These are phyloP conservation scores for Drosophila pachea DNA, from an alignment of 1,140 invertebrate genomes.

Conservation along the genomic window DNA sequence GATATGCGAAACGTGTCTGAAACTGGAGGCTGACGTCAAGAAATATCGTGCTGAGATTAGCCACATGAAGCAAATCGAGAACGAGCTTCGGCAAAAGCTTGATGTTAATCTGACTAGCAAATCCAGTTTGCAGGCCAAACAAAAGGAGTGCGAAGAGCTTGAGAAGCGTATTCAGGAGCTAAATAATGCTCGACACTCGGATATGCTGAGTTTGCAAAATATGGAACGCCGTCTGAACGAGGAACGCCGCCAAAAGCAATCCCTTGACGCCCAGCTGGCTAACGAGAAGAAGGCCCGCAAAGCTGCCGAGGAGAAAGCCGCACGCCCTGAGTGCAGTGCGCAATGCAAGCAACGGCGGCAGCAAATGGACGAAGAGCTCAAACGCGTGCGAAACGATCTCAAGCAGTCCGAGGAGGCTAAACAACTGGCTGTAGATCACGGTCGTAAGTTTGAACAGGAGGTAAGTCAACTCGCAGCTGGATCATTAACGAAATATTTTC, in stretches of 20 bases:
- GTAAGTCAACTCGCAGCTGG: constrained; percentile 27
- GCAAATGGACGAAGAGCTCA: constrained; percentile 89
- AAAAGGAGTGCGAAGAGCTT: constrained; percentile 77
- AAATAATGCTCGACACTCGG: constrained; percentile 85
- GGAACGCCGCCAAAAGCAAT: constrained; percentile 87
- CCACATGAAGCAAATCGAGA: constrained; percentile 87
- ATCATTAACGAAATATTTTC: not conserved
- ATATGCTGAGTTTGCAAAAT: constrained; percentile 87
- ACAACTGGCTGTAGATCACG: constrained; percentile 70
- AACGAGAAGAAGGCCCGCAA: constrained; percentile 87
- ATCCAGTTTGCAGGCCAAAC: constrained; percentile 77
- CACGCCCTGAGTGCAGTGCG: constrained; percentile 85
- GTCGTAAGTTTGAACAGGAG: constrained; percentile 74
- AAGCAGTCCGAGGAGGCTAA: constrained; percentile 85
- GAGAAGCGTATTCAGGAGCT: constrained; percentile 84
- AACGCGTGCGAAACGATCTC: constrained; percentile 86
- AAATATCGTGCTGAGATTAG: constrained; percentile 89
- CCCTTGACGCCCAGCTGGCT: constrained; percentile 87
- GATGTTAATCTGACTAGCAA: constrained; percentile 76
- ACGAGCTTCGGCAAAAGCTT: constrained; percentile 90
- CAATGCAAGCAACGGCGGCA: constrained; percentile 87
- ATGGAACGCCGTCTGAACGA: constrained; percentile 91
- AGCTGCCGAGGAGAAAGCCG: constrained; percentile 83
- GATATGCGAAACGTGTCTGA: constrained; percentile 78
- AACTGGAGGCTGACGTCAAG: constrained; percentile 87